phyloP scores from a whole-genome alignment of 2,113 vertebrate species.

The Oceanites oceanicus region DNA sequence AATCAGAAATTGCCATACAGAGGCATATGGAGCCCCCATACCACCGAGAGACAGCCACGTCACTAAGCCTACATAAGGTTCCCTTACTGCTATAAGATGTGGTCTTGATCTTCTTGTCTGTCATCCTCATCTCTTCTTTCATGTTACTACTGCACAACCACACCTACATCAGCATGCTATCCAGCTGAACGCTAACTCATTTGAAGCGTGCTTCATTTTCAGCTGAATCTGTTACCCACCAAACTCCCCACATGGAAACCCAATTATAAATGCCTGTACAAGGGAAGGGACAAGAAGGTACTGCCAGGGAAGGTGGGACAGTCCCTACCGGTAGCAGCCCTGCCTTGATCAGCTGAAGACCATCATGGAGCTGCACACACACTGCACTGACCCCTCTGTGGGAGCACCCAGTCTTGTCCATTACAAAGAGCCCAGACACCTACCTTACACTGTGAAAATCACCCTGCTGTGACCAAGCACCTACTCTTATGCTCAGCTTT shows the following conservation, averaged over 20 bases:
- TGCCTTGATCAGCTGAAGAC: not conserved
- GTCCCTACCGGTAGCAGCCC: not conserved
- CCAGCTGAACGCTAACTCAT: not conserved
- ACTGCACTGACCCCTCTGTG: not conserved
- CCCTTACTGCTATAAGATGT: not conserved
- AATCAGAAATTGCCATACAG: not conserved
- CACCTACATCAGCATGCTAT: not conserved
- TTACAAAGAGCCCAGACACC: not conserved
- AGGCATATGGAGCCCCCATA: not conserved
- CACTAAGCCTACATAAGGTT: not conserved
- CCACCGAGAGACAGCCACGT: rapidly evolving
- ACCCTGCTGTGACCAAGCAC: not conserved
- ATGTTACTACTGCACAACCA: not conserved
- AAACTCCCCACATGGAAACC: not conserved
- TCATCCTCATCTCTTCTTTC: not conserved
- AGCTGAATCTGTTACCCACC: not conserved
- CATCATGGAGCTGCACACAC: not conserved
- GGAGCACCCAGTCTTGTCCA: not conserved
- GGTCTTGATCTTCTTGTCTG: not conserved
- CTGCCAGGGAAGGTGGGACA: not conserved
- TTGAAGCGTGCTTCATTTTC: not conserved
- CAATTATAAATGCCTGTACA: not conserved
- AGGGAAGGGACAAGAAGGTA: not conserved
- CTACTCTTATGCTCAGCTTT: not conserved
- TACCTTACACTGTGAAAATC: not conserved